These are phyloP conservation scores for Oithona nana DNA, from an alignment of 2,888 invertebrate species.

Conservation along the genomic window DNA sequence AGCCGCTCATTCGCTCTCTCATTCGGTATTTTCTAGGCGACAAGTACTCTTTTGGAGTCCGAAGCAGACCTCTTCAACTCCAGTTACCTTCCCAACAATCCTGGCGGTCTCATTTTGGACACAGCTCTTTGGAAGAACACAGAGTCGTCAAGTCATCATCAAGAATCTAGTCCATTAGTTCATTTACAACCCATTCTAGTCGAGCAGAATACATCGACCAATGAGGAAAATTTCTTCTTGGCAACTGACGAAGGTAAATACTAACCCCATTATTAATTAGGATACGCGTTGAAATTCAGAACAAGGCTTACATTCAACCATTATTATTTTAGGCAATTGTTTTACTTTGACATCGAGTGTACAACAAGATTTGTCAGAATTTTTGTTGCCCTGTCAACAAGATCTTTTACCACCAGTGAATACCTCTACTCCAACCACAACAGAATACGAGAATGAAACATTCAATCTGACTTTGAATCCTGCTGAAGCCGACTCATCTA, in stretches of 20 bases:
- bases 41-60: not conserved
- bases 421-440: too few relatives aligned
- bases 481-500: too few relatives aligned
- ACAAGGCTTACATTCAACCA: not conserved
- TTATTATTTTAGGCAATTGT: not conserved
- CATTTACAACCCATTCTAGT: not conserved
- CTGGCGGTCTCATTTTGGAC: slow-evolving; percentile 40
- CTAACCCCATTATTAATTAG: not conserved
- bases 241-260: not conserved
- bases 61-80: not conserved
- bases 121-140: slow-evolving; percentile 21
- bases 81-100: slow-evolving; percentile 46
- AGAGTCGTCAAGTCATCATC: not conserved
- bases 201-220: not conserved
- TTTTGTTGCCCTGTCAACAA: not conserved
- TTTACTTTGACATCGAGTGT: not conserved
- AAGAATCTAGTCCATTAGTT: not conserved
- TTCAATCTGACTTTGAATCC: not conserved
- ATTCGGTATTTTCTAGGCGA: too few relatives aligned
- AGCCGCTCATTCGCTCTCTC: too few relatives aligned
- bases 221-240: not conserved
- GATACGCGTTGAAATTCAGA: not conserved
- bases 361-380: not conserved
- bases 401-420: not conserved
- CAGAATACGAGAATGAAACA: too few relatives aligned